Evolutionary conservation across 2,888 invertebrate species (phyloP).

Genomic region (Apantesis nais): DNA sequence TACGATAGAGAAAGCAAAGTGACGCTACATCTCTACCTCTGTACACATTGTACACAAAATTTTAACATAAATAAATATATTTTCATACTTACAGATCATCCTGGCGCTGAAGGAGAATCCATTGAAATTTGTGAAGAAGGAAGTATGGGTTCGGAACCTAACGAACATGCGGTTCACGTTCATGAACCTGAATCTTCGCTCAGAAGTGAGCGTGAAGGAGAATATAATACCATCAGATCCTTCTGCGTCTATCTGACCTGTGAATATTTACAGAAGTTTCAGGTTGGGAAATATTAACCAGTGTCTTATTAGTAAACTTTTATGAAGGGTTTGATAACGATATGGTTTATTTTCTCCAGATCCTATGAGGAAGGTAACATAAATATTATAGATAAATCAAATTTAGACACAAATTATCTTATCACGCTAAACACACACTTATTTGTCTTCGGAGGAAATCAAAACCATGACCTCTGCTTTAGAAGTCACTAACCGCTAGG

Average conservation of each 20-base stretch:
- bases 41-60: too few species aligned
- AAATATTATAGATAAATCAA: too few species aligned
- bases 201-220: conserved; percentile 60
- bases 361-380: too few species aligned
- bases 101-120: conserved; percentile 69
- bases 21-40: too few species aligned
- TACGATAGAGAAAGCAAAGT: too few species aligned
- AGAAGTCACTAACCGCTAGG: too few species aligned
- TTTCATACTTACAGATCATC: conserved; percentile 69
- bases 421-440: too few species aligned
- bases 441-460: too few species aligned
- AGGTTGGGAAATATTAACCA: neutral
- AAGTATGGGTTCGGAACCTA: conserved; percentile 60
- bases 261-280: neutral
- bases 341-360: too few species aligned
- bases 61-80: neutral
- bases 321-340: too few species aligned
- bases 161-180: conserved; percentile 71
- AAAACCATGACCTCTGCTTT: too few species aligned
- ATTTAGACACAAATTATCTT: too few species aligned
- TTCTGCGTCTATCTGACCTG: conserved; percentile 66
- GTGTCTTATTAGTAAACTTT: neutral
- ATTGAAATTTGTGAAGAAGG: conserved; percentile 43
- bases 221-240: conserved; percentile 69
- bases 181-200: conserved; percentile 64